Evolutionary conservation across 2,113 vertebrate genomes (phyloP).

Genomic region (Myrmophylax atrothorax): DNA sequence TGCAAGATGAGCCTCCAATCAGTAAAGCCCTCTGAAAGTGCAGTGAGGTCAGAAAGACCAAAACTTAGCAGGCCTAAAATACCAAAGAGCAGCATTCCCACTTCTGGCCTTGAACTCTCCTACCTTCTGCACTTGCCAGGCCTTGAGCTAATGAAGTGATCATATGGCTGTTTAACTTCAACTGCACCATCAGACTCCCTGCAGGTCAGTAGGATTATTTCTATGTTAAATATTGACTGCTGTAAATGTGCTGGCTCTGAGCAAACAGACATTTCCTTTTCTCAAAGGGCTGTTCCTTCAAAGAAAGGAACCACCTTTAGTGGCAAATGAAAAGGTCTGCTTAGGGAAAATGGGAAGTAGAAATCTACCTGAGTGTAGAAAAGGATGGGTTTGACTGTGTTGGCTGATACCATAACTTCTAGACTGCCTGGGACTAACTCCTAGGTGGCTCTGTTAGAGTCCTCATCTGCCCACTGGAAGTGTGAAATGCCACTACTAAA

Average conservation of each 20-base stretch:
- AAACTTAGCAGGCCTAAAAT: not conserved
- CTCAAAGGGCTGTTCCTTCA: not conserved
- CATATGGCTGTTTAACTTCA: not conserved
- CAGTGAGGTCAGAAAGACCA: not conserved
- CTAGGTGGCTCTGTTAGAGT: not conserved
- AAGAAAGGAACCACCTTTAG: not conserved
- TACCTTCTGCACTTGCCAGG: not conserved
- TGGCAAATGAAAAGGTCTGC: not conserved
- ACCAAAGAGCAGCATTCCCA: not conserved
- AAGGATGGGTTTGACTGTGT: not conserved
- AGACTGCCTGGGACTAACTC: not conserved
- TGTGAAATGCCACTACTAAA: not conserved
- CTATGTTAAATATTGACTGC: not conserved
- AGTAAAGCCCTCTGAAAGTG: not conserved
- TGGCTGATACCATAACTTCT: not conserved
- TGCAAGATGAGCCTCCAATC: not conserved
- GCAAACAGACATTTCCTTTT: not conserved
- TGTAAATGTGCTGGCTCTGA: not conserved
- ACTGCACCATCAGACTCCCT: not conserved
- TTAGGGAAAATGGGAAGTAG: not conserved
- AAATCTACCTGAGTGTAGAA: not conserved
- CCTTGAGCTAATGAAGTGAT: not conserved
- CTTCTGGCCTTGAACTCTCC: not conserved
- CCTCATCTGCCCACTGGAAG: not conserved
- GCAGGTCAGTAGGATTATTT: not conserved